Base-by-base conservation (phyloP, 2,113 vertebrate genomes). In the Rhipidura dahli region DNA sequence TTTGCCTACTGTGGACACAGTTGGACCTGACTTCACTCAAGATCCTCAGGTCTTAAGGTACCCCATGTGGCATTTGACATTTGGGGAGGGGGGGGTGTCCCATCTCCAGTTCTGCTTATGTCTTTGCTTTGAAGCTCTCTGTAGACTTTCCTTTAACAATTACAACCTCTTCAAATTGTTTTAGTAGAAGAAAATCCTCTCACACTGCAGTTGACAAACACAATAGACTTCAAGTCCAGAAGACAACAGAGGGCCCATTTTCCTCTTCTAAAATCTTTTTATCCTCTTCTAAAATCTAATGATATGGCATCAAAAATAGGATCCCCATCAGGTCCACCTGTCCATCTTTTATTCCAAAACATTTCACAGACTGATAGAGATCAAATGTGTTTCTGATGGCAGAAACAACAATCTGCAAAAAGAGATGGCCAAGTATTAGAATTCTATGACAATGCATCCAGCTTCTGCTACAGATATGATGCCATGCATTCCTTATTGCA, bases 71-170 rank as follows among this genome's bases (percentile, higher is more conserved):
- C 28, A 66, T 47, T 44, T 71, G 35, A 54, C 15, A 26, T 45
- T 17, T 78, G 13, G 10, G 26, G 11, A 24, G 7, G 22, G n/a
- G 5, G 7, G 3, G 1, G 1, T 68, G 47, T 61, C 5, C 11
- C 27, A 16, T 6, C 6, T 53, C 6, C 11, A 40, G 35, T 37
- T 51, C 13, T 22, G 8, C 21, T 80, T 77, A 19, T 37, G n/a
- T 22, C 45, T 79, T 56, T 45, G 17, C 31, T 51, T 18, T 73
- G 17, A 23, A 83, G 21, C 8, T 30, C 28, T 71, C 64, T 54
- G 23, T 51, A 70, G 56, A 30, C 33, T 75, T 78, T 51, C 24
- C 19, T 56, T 13, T 47, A 66, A 59, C 22, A 75, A 33, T 13
- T 14, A 82, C 24, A 88, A 83, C 7, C 7, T 50, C 21, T 85